Evolutionary conservation across 2,888 invertebrate genomes (phyloP).

Genomic region (Cerastis leucographa): DNA sequence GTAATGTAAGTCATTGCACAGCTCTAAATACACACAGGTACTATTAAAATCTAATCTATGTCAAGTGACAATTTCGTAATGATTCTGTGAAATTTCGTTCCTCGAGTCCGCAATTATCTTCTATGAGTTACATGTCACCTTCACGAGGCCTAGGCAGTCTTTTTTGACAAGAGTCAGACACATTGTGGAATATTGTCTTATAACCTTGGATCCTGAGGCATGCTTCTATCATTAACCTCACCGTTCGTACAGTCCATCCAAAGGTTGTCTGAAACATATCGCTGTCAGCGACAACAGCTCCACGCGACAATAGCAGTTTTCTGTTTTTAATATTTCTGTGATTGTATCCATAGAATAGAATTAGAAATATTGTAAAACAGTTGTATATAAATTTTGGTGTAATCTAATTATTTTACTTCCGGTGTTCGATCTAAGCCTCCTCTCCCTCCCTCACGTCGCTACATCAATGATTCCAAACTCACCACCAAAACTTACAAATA

Average conservation of each 20-base stretch:
- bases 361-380: too few relatives aligned
- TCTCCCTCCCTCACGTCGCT: neutral
- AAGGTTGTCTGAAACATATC: too few relatives aligned
- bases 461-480: neutral
- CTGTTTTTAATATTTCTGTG: too few relatives aligned
- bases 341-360: too few relatives aligned
- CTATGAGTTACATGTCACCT: conserved; percentile 16
- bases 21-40: conserved; percentile 24
- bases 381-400: too few relatives aligned
- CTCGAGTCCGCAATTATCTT: conserved; percentile 34
- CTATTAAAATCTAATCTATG: conserved; percentile 64
- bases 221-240: neutral
- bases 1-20: conserved; percentile 37
- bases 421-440: neutral
- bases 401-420: neutral
- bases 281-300: too few relatives aligned
- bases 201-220: neutral
- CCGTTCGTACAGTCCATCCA: too few relatives aligned
- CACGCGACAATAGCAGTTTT: too few relatives aligned
- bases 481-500: too few relatives aligned
- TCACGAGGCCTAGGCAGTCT: neutral
- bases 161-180: neutral
- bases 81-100: conserved; percentile 47
- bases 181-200: neutral
- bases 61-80: conserved; percentile 58